Evolutionary conservation across 2,797 vertebrate species (phyloP).

Genomic region (Fistularia tabacaria): DNA sequence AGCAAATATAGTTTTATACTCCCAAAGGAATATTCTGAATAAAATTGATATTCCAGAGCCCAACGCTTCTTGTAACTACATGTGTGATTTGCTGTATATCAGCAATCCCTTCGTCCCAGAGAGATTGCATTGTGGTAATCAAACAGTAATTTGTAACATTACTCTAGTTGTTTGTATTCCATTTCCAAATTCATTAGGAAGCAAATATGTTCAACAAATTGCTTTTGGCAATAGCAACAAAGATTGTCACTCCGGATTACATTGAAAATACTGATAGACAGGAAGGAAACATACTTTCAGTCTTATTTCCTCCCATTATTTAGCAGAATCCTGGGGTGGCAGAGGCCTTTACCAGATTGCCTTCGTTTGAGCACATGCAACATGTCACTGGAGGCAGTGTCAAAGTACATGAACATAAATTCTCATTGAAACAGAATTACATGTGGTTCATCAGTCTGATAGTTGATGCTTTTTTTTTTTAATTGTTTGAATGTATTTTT

Average conservation of each 20-base stretch:
- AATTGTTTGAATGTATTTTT: too few species aligned
- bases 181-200: constrained; percentile 48
- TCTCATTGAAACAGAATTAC: too few species aligned
- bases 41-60: constrained; percentile 16
- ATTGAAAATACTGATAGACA: constrained; percentile 13
- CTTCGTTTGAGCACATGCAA: too few species aligned
- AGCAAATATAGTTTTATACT: constrained; percentile 29
- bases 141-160: constrained; percentile 46
- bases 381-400: too few species aligned
- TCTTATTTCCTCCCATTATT: constrained; percentile 3
- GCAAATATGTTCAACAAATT: constrained; percentile 57
- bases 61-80: constrained; percentile 25
- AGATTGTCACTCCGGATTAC: constrained; percentile 29
- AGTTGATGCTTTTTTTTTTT: too few species aligned
- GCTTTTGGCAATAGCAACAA: constrained; percentile 36
- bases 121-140: constrained; percentile 28
- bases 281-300: constrained; percentile 20
- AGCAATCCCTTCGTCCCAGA: constrained; percentile 27
- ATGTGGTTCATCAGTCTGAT: too few species aligned
- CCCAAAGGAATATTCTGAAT: constrained; percentile 20
- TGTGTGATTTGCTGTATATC: constrained; percentile 28
- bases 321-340: background rate
- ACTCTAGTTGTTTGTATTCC: constrained; percentile 41
- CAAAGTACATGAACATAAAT: too few species aligned
- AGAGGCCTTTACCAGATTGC: too few species aligned